These are phyloP conservation scores for Petrosia ficiformis DNA, from an alignment of 37 sponge, comb jelly and placozoan genomes.

Conservation along the genomic window DNA sequence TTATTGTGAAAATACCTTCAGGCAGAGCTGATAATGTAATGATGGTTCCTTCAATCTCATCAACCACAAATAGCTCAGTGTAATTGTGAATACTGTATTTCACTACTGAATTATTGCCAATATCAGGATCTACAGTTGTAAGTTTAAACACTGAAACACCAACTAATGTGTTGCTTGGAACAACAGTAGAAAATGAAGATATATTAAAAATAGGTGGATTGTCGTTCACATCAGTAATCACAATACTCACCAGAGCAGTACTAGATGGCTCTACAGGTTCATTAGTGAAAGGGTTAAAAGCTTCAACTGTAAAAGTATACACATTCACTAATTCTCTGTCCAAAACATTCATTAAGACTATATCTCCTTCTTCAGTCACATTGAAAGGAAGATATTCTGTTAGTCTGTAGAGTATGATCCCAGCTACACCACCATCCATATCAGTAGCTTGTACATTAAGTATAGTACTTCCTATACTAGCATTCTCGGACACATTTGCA, in stretches of 20 bases:
- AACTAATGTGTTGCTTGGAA: not conserved
- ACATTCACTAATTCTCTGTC: slow-evolving; percentile 22
- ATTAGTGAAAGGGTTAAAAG: slow-evolving; percentile 35
- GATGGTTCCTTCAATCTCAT: not conserved
- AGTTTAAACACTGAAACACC: slow-evolving; percentile 13
- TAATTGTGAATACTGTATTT: slow-evolving; percentile 5
- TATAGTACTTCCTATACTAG: slow-evolving; percentile 19
- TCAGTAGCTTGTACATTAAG: slow-evolving; percentile 32
- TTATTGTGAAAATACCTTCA: slow-evolving; percentile 21
- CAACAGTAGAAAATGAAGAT: not conserved
- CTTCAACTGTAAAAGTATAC: slow-evolving; percentile 33
- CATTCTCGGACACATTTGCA: slow-evolving; percentile 33
- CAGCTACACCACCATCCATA: slow-evolving; percentile 50
- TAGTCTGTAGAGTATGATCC: slow-evolving; percentile 13
- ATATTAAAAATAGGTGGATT: slow-evolving; percentile 42
- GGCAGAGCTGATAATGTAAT: slow-evolving; percentile 8
- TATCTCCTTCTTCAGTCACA: slow-evolving; percentile 18
- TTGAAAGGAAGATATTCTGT: slow-evolving; percentile 1
- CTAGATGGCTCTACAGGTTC: slow-evolving; percentile 16
- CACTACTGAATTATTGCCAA: slow-evolving; percentile 10
- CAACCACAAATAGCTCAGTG: slow-evolving; percentile 9
- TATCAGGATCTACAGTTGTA: slow-evolving; percentile 22
- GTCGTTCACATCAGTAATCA: slow-evolving; percentile 47
- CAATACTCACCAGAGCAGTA: slow-evolving; percentile 28
- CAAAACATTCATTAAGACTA: slow-evolving; percentile 11